Base-by-base conservation (phyloP, 2,797 vertebrate species). In the Rhincodon typus region DNA sequence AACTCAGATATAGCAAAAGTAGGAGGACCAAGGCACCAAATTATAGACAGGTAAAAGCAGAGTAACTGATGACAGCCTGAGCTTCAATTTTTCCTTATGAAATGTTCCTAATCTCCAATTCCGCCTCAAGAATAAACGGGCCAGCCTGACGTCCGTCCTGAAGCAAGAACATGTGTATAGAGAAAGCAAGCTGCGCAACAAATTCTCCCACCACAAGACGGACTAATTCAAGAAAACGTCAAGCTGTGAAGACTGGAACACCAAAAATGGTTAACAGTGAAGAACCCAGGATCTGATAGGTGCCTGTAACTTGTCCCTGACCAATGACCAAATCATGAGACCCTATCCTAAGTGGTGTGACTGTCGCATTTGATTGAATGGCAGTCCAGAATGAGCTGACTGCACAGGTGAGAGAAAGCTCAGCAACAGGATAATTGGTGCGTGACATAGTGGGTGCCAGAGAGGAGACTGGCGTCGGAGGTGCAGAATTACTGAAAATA, bases 401-500 rank as follows among this genome's bases (percentile, higher is more conserved):
- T 77, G 70, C 94, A 95, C 70, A 95, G 94, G 27, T 95, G 94
- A 95, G 53, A 42, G 53, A 4, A 25, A 25, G 1, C 12, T 70
- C 42, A 74, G 94, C 30, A n/a, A 30, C 12, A n/a, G 30, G 70
- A 53, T 74, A 77, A 95, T 72, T 95, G 42, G 25, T 95, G 70
- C 94, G 17, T 95, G 94, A 77, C 46, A 95, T 74, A 77, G 27
- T 30, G 50, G 94, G 69, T 74, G 70, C 70, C 94, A 77, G 94
- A 77, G 70, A 77, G 62, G 79, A 53, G 88, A 19, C 70, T 72
- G 94, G 69, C 27, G 30, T 19, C 50, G 15, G 46, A 23, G 46
- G 70, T 95, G 94, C 94, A 77, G 94, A 19, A 95, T 95, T 95
- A 95, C 94, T 95, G 94, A 74, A 95, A 77, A 95, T 95, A 77